Conservation (phyloP, 2,797 vertebrate species). For the Brachyrhaphis roseni region DNA sequence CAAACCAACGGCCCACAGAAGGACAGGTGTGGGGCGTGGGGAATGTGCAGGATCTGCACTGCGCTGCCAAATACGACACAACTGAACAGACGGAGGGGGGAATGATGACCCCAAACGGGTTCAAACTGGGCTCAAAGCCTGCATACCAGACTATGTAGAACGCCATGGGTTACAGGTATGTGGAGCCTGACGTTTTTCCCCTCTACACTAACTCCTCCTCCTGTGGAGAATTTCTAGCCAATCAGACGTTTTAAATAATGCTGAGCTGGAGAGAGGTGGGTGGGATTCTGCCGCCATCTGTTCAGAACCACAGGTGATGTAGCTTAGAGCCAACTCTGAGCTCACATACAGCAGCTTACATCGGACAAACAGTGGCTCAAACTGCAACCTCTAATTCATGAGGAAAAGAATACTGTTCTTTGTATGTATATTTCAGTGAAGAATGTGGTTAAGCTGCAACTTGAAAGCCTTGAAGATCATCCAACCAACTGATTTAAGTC, state of each 20-base stretch:
- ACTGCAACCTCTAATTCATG: conserved; percentile 21
- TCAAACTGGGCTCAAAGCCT: conserved; percentile 35
- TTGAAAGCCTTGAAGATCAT: not conserved
- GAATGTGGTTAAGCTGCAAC: not conserved
- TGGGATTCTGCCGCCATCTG: conserved; percentile 75
- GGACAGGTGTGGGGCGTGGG: conserved; percentile 58
- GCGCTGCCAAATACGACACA: conserved; percentile 73
- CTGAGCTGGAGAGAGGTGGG: conserved; percentile 59
- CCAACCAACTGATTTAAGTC: not conserved
- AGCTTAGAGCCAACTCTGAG: conserved; percentile 56
- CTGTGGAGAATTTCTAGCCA: conserved; percentile 44
- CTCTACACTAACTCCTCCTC: conserved; percentile 37
- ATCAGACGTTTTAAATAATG: conserved; percentile 56
- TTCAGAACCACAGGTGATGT: conserved; percentile 60
- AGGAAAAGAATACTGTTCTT: not conserved
- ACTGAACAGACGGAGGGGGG: conserved; percentile 26
- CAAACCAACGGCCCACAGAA: conserved; percentile 61
- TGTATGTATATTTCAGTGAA: not conserved
- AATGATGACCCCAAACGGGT: conserved; percentile 25
- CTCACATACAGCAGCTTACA: conserved; percentile 23
- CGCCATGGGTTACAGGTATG: conserved; percentile 8
- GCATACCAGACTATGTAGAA: conserved; percentile 1
- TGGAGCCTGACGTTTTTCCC: conserved; percentile 12
- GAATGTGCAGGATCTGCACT: conserved; percentile 67
- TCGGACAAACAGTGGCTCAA: conserved; percentile 38